A percentile compares a stretch with the other conserved stretches of the same genome.
These are phyloP conservation scores for Halyomorpha halys DNA, from an alignment of 1,140 invertebrate genomes.

Conservation along the genomic window DNA sequence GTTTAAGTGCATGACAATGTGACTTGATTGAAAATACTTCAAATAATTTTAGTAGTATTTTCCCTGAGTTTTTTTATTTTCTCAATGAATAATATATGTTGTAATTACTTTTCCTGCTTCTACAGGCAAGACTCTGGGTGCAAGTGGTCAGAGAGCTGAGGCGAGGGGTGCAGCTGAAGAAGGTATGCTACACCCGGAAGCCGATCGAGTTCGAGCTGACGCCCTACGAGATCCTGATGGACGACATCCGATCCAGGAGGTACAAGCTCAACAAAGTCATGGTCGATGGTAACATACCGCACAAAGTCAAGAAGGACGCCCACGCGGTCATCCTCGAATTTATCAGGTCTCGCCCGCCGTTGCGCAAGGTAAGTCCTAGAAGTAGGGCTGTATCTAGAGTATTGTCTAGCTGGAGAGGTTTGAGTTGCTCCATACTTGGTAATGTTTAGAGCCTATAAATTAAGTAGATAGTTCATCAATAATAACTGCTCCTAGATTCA, in stretches of 20 bases:
- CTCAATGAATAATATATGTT: no score
- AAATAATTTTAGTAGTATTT: no score
- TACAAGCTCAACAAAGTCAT: slow-evolving; percentile 73
- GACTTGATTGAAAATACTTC: no score
- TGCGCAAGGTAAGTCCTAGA: slow-evolving; percentile 67
- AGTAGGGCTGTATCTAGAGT: no score
- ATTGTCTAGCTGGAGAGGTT: no score
- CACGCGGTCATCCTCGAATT: slow-evolving; percentile 92
- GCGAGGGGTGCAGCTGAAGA: slow-evolving; percentile 83
- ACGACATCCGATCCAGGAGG: slow-evolving; percentile 80
- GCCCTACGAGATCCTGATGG: slow-evolving; percentile 95
- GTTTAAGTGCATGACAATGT: no score
- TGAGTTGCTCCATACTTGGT: no score
- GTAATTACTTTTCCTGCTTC: slow-evolving; percentile 26
- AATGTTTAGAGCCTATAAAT: no score
- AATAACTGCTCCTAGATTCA: no score
- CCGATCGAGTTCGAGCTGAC: slow-evolving; percentile 85
- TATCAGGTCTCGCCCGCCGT: slow-evolving; percentile 84
- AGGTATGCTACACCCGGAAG: slow-evolving; percentile 60
- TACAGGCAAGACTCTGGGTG: slow-evolving; percentile 87
- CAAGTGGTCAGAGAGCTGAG: slow-evolving; percentile 83
- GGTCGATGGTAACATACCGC: slow-evolving; percentile 73
- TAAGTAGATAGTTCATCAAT: no score
- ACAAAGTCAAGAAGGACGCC: slow-evolving; percentile 80
- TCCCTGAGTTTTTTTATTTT: no score